Base-by-base conservation (phyloP, 2,797 vertebrate species). In the Hypotaenidia philippensis region DNA sequence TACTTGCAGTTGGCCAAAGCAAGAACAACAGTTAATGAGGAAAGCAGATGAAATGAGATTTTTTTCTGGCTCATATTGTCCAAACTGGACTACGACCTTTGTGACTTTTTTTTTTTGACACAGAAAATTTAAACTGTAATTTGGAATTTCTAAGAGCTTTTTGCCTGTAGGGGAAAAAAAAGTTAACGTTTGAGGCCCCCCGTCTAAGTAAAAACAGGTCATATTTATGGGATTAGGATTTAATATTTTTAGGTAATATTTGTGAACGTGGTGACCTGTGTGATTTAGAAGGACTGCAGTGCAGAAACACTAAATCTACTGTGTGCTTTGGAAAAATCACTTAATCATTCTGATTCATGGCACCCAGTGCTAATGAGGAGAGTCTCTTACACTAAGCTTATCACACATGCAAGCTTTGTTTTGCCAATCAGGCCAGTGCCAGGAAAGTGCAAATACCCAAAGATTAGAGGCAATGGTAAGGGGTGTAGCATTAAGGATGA, bases 401-500 rank as follows among this genome's bases (percentile, higher is more conserved):
- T 70, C 91, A 45, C 93, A 87, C 45, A 91, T 18, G 70, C 66
- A 82, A 91, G 83, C 74, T 88, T 84, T 94, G 80, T 66, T 94
- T 71, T 91, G 56, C 93, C 85, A 55, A 1, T 84, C 87, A 89
- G 77, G 63, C 88, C 82, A 12, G 50, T 78, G 86, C 94, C 90
- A 93, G 89, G 75, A 34, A 91, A 93, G 94, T 40, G 59, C 89
- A 95, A 95, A 94, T 91, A 81, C 80, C 83, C 63, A 70, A 70
- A 89, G 87, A 87, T 87, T 87, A 70, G 11, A 86, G 92, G 91
- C 95, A 89, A 75, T 50, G 60, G 92, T 89, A 95, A 72, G 12
- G 56, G 71, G 80, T 92, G 93, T 91, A 94, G 96, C 96, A 94
- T 63, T 90, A 55, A 94, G 90, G 81, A 86, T 72, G 64, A 92